Base-by-base conservation (phyloP, 2,888 invertebrate species). In the Clunio marinus region DNA sequence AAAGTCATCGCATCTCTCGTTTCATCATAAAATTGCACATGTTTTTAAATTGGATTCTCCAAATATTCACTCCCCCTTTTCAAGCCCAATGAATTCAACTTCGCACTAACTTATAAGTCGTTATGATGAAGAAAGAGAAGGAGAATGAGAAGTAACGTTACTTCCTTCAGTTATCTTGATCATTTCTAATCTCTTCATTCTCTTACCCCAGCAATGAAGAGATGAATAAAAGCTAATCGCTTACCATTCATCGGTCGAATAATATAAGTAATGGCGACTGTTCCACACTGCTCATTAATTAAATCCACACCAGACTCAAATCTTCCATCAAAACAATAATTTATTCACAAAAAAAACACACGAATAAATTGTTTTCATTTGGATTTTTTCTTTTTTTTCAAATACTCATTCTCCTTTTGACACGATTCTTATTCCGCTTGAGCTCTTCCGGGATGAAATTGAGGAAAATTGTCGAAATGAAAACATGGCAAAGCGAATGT, bases 251-350 rank as follows among this genome's bases (percentile, higher is more conserved):
- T 41, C 51, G 22, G 41, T 13, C 41, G 41, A n/a, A 13, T 3
- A 15, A n/a, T 3, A 13, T 13, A 15, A n/a, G 41, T 3, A 41
- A 41, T 7, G 51, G 51, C 20, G 51, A 51, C 22, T 10, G 3
- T 20, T 2, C 51, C 20, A 13, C 20, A 58, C 24, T 58, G 58
- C 25, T 58, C 41, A 62, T 62, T 62, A 62, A 62, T 62, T 62
- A 62, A 62, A 62, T 62, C 41, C 62, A 62, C 62, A 37, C 62
- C 62, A 62, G 62, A 37, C 22, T 22, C 32, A 51, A 51, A 51
- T 8, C 51, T 13, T 45, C 45, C 45, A 45, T 15, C 7, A 45
- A 45, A 45, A 45, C 45, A 45, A 13, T 55, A 55, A 24, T 55
- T 55, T 13, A 24, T 17, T 55, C 24, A 55, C 5, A 55, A 55